Conservation (phyloP, 2,113 vertebrate species). For the Malurus elegans region DNA sequence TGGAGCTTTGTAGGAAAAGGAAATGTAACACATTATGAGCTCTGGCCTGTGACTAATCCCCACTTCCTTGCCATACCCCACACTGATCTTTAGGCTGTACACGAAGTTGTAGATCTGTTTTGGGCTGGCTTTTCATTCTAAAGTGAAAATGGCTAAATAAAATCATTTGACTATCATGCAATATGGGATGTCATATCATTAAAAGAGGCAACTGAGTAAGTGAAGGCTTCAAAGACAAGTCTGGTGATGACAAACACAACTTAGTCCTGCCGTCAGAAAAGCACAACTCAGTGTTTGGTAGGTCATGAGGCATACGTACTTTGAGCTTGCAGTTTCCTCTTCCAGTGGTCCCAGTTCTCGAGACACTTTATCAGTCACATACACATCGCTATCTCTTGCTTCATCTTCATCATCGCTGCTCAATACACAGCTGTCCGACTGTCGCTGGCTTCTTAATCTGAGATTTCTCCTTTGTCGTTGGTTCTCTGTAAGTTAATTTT, state of each 20-base stretch:
- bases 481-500: conserved; percentile 63
- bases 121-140: neutral
- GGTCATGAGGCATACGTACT: conserved; percentile 34
- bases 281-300: neutral
- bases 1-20: neutral
- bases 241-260: neutral
- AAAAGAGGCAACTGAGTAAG: neutral
- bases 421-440: conserved; percentile 85
- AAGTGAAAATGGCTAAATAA: neutral
- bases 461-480: conserved; percentile 53
- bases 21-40: neutral
- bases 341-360: conserved; percentile 43
- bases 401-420: conserved; percentile 94
- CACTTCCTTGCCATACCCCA: neutral
- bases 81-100: neutral
- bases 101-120: neutral
- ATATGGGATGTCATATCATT: neutral
- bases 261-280: neutral
- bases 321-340: conserved; percentile 61
- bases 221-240: neutral
- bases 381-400: conserved; percentile 61
- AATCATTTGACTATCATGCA: neutral
- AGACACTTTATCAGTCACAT: conserved; percentile 57
- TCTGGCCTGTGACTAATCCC: neutral
- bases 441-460: conserved; percentile 58